phyloP scores from a whole-genome alignment of 2,888 invertebrate species.

The Tinea pellionella region DNA sequence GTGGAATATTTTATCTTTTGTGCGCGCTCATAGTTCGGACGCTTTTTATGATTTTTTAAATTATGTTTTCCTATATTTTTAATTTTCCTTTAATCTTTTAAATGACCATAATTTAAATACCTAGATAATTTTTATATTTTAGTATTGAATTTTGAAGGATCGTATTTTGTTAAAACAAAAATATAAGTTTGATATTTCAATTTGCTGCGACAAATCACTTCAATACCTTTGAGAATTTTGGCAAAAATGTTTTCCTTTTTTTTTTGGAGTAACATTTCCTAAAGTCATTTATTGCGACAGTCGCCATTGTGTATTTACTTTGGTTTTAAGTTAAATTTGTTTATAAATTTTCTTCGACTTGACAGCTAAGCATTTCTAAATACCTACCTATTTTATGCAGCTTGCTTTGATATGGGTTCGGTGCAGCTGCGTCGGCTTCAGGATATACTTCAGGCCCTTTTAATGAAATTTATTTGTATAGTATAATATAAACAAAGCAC shows the following conservation, averaged over 20 bases:
- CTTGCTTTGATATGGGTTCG: background rate
- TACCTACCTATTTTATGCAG: background rate
- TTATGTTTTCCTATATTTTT: background rate
- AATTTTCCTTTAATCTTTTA: too few species aligned
- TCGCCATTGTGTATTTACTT: background rate
- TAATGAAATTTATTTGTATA: conserved; percentile 4
- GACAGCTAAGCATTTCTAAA: background rate
- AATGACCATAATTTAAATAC: too few species aligned
- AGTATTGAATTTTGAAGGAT: too few species aligned
- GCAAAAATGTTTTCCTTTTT: background rate
- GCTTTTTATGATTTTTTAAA: background rate
- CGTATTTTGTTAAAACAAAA: background rate
- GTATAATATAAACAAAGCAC: background rate
- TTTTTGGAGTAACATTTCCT: conserved; percentile 9
- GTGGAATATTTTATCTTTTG: conserved; percentile 10
- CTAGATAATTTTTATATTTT: too few species aligned
- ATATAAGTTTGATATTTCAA: conserved; percentile 10
- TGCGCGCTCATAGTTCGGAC: conserved; percentile 2
- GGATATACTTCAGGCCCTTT: background rate
- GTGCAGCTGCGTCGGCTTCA: background rate
- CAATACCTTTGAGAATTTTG: conserved; percentile 2
- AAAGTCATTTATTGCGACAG: conserved; percentile 3
- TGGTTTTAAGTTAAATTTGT: background rate
- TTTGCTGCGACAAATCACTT: conserved; percentile 3
- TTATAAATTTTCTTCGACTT: background rate